Evolutionary conservation across 2,797 vertebrate genomes (phyloP).

Genomic region (Malurus leucopterus): DNA sequence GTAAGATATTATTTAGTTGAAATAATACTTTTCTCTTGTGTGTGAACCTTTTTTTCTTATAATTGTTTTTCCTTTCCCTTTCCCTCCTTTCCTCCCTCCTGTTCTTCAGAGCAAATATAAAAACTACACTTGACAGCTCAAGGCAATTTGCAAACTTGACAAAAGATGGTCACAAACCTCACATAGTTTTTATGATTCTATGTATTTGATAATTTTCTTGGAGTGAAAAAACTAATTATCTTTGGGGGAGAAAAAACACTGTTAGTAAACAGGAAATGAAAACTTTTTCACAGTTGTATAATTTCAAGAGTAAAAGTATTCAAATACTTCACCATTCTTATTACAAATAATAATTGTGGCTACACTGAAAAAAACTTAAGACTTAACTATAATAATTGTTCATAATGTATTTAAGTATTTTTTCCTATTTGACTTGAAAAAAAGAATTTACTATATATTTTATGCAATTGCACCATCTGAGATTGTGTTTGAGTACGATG

Average conservation of each 20-base stretch:
- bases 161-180: neutral
- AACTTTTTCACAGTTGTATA: neutral
- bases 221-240: neutral
- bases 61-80: neutral
- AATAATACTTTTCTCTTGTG: neutral
- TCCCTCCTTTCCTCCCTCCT: neutral
- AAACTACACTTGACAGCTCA: neutral
- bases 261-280: neutral
- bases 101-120: neutral
- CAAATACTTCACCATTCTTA: neutral
- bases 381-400: neutral
- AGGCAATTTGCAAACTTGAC: neutral
- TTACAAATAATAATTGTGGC: neutral
- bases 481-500: accelerated
- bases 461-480: neutral
- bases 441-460: neutral
- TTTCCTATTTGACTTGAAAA: neutral
- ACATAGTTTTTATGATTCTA: neutral
- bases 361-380: neutral
- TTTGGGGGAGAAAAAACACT: accelerated
- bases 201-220: neutral
- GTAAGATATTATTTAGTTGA: neutral
- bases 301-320: neutral
- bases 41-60: neutral
- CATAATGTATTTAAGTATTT: neutral